A percentile compares a stretch with the other conserved stretches of the same genome.
phyloP scores from a whole-genome alignment of 2,797 vertebrate genomes.

The Otus scops region DNA sequence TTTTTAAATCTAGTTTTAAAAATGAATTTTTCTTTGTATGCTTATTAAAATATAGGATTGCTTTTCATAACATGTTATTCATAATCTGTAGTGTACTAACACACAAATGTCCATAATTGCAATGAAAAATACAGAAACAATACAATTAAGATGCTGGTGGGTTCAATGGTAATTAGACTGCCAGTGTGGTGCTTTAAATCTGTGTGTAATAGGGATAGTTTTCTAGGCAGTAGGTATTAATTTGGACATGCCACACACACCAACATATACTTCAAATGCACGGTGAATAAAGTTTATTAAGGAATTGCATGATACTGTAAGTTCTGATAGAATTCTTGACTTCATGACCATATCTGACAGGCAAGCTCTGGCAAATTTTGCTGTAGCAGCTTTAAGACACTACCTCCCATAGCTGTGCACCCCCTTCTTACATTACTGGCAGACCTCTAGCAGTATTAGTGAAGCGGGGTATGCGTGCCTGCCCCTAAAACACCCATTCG shows the following conservation, averaged over 20 bases:
- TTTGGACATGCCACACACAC: not conserved
- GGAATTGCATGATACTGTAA: not conserved
- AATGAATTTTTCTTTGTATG: not conserved
- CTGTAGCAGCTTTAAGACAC: not conserved
- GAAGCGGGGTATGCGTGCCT: not conserved
- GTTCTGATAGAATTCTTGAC: not conserved
- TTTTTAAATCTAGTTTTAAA: not conserved
- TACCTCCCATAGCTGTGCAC: not conserved
- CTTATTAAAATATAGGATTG: not conserved
- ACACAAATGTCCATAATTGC: not conserved
- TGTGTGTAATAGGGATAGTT: not conserved
- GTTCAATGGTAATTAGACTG: not conserved
- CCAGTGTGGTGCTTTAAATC: not conserved
- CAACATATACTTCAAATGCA: not conserved
- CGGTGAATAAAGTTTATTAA: not conserved
- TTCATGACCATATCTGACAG: fast-evolving
- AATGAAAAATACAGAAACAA: not conserved
- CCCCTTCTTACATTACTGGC: not conserved
- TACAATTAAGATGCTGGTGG: not conserved
- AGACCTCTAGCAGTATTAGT: not conserved
- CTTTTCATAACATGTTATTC: not conserved
- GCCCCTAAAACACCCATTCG: not conserved
- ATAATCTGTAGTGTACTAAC: not conserved
- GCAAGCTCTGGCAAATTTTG: not conserved
- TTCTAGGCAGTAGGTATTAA: not conserved